phyloP scores from a whole-genome alignment of 2,888 invertebrate species.

The Eristalis intricaria region DNA sequence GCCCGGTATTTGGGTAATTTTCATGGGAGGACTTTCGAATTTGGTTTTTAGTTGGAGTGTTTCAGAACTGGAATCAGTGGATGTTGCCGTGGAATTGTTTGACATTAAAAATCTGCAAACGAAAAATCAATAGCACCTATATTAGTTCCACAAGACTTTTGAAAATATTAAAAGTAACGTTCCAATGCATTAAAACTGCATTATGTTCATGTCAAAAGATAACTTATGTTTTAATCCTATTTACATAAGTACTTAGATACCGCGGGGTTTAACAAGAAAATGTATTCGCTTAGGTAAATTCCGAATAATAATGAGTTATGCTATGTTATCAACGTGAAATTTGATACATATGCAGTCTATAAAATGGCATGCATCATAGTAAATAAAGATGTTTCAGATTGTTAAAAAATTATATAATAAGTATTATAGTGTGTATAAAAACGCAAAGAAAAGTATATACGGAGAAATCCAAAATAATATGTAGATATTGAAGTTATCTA shows the following conservation, averaged over 20 bases:
- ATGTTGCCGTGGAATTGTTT: slow-evolving; percentile 70
- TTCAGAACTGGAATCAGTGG: slow-evolving; percentile 74
- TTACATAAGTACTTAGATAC: too few species aligned
- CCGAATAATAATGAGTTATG: too few species aligned
- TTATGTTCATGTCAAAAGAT: too few species aligned
- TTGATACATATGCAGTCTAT: background rate
- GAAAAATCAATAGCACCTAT: slow-evolving; percentile 1
- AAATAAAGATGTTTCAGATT: background rate
- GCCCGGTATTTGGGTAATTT: slow-evolving; percentile 80
- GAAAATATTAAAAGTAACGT: too few species aligned
- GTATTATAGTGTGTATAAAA: background rate
- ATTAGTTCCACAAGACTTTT: background rate
- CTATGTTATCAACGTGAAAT: too few species aligned
- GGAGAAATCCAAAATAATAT: background rate
- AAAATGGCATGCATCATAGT: background rate
- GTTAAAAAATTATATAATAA: background rate
- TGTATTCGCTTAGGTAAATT: too few species aligned
- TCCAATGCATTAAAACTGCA: too few species aligned
- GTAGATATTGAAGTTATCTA: background rate
- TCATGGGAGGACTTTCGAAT: slow-evolving; percentile 59
- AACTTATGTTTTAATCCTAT: too few species aligned
- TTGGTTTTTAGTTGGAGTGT: slow-evolving; percentile 72
- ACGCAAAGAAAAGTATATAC: background rate
- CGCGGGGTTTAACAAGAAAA: too few species aligned
- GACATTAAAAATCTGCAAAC: slow-evolving; percentile 70